These are phyloP conservation scores for Drosophila merina DNA, from an alignment of 2,888 invertebrate genomes.

Conservation along the genomic window DNA sequence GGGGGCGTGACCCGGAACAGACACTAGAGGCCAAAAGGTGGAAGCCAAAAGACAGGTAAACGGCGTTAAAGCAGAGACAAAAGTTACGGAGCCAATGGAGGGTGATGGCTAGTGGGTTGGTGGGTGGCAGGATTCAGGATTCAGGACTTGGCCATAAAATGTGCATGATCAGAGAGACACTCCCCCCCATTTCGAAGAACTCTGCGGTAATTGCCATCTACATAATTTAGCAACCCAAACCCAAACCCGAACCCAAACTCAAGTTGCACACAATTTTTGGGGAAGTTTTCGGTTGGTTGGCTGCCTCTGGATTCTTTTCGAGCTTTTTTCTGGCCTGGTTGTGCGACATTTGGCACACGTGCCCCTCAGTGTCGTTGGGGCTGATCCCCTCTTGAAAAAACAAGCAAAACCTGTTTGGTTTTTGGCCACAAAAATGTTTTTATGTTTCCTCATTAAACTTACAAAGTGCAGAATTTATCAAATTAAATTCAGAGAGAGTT, in stretches of 20 bases:
- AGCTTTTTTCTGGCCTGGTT: neutral
- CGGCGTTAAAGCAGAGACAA: neutral
- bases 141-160: slow-evolving; percentile 15
- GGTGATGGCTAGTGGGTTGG: neutral
- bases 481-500: neutral
- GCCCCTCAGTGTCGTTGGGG: neutral
- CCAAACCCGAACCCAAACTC: slow-evolving; percentile 1
- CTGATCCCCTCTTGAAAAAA: too few relatives aligned
- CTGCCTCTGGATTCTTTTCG: neutral
- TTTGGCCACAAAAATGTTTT: too few relatives aligned
- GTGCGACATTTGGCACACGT: slow-evolving; percentile 40
- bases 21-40: neutral
- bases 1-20: neutral
- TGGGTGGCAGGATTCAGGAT: neutral
- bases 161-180: slow-evolving; percentile 20
- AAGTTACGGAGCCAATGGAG: neutral
- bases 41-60: slow-evolving; percentile 10
- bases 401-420: too few relatives aligned
- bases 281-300: slow-evolving; percentile 48
- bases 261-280: slow-evolving; percentile 45
- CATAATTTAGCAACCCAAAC: slow-evolving; percentile 31
- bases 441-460: neutral
- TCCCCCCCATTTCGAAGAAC: neutral
- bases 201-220: slow-evolving; percentile 37
- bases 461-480: neutral